Percentiles rank a stretch among this genome's conserved stretches.
These are phyloP conservation scores for Habroteleia sp. DNA, from an alignment of 2,888 invertebrate genomes.

Conservation along the genomic window DNA sequence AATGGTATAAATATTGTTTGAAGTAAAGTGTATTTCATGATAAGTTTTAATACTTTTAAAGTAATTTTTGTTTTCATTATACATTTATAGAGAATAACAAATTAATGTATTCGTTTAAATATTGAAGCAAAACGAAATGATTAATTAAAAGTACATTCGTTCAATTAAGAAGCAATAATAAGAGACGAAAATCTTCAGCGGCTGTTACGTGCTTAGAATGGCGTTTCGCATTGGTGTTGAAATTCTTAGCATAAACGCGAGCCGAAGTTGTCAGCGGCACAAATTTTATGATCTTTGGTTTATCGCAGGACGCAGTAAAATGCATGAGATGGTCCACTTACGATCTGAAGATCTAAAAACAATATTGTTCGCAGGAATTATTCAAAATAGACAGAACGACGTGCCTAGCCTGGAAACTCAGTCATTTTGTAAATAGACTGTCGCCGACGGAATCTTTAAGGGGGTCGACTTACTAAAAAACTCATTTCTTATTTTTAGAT, in stretches of 20 bases:
- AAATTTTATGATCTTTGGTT: conserved; percentile 28
- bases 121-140: too few species aligned
- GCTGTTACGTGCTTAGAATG: conserved; percentile 46
- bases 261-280: conserved; percentile 35
- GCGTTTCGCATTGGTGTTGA: conserved; percentile 27
- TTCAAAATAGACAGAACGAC: conserved; percentile 11
- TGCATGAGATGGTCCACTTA: conserved; percentile 34
- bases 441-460: conserved; percentile 20
- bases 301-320: conserved; percentile 27
- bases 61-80: too few species aligned
- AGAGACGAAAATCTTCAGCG: conserved; percentile 20
- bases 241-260: conserved; percentile 31
- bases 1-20: too few species aligned
- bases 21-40: too few species aligned
- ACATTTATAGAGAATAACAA: too few species aligned
- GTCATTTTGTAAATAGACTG: conserved; percentile 15
- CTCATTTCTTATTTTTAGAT: too few species aligned
- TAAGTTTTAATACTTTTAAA: too few species aligned
- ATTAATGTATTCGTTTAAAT: too few species aligned
- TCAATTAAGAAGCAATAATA: conserved; percentile 31
- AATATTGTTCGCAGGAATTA: conserved; percentile 22
- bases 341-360: conserved; percentile 33
- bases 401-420: conserved; percentile 17
- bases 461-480: neutral
- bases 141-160: conserved; percentile 28